Evolutionary conservation across 1,140 invertebrate genomes (phyloP).

Genomic region (Ruditapes philippinarum): DNA sequence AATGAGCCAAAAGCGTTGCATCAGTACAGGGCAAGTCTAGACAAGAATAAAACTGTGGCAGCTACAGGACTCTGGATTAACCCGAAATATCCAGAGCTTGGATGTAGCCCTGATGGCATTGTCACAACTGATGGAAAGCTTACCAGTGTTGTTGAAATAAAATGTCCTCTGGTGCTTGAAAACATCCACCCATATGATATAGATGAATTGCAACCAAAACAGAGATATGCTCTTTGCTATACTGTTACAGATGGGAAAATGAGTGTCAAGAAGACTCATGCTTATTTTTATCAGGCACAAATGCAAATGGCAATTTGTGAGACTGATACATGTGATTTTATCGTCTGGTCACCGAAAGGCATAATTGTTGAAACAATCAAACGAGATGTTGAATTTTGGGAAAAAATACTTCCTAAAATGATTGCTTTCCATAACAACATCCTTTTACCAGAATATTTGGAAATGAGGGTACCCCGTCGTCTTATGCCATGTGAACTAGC

Average conservation of each 20-base stretch:
- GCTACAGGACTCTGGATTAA: slow-evolving; percentile 32
- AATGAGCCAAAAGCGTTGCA: neutral
- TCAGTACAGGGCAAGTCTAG: neutral
- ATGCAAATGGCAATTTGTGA: slow-evolving; percentile 47
- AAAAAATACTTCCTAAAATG: neutral
- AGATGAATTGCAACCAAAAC: neutral
- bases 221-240: neutral
- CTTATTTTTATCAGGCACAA: slow-evolving; percentile 64
- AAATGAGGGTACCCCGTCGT: slow-evolving; percentile 11
- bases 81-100: slow-evolving; percentile 54
- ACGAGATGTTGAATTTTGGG: neutral
- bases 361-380: slow-evolving; percentile 18
- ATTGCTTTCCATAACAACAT: neutral
- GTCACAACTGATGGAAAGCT: neutral
- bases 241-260: neutral
- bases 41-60: neutral
- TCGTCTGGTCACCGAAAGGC: slow-evolving; percentile 44
- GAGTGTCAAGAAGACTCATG: slow-evolving; percentile 14
- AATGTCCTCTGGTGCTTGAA: slow-evolving; percentile 61
- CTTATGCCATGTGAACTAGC: neutral
- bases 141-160: slow-evolving; percentile 56
- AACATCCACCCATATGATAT: neutral
- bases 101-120: neutral
- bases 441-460: slow-evolving; percentile 32
- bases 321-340: slow-evolving; percentile 62